phyloP scores from a whole-genome alignment of 1,140 invertebrate species.

The Grapholita molesta region DNA sequence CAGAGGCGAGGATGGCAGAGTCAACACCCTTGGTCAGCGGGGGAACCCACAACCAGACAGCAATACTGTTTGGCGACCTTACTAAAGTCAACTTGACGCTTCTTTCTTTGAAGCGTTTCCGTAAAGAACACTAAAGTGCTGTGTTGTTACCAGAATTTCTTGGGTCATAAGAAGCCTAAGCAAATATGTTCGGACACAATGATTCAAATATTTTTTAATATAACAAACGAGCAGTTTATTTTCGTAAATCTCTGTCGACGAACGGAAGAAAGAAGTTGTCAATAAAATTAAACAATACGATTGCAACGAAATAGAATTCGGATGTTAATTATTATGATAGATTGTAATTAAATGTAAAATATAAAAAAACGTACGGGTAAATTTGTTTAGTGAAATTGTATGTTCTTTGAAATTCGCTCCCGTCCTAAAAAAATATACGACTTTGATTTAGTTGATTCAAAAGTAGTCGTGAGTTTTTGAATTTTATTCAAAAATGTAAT shows the following conservation, averaged over 20 bases:
- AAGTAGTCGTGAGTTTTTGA: conserved; percentile 7
- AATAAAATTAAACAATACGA: conserved; percentile 29
- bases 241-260: not conserved
- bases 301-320: conserved; percentile 60
- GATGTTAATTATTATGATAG: conserved; percentile 24
- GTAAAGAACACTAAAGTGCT: conserved; percentile 7
- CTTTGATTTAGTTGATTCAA: conserved; percentile 22
- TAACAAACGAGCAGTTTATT: not conserved
- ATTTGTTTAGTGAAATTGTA: conserved; percentile 40
- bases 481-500: conserved; percentile 27
- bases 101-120: conserved; percentile 27
- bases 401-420: conserved; percentile 49
- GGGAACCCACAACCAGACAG: conserved; percentile 82
- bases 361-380: conserved; percentile 31
- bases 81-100: conserved; percentile 50
- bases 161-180: not conserved
- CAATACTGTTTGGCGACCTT: conserved; percentile 83
- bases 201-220: not conserved
- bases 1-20: conserved; percentile 79
- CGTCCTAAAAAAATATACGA: conserved; percentile 67
- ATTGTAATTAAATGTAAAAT: conserved; percentile 31
- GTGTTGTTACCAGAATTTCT: not conserved
- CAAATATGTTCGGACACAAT: not conserved
- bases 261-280: conserved; percentile 27
- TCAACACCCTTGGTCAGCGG: conserved; percentile 80